phyloP scores from a whole-genome alignment of 2,113 vertebrate species.

The Henicopernis longicauda region DNA sequence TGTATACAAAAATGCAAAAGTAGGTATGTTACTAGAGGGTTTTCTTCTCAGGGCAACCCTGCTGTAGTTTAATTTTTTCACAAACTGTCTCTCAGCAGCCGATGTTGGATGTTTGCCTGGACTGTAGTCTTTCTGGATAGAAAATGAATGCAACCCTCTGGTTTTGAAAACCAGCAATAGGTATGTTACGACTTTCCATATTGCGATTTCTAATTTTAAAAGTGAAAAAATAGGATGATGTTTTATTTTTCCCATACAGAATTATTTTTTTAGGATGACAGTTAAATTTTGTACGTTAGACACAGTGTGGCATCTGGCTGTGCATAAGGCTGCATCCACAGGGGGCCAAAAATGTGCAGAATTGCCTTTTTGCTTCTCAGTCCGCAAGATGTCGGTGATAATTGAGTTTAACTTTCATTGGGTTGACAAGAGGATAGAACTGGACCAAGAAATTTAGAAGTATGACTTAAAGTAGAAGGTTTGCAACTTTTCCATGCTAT shows the following conservation, averaged over 20 bases:
- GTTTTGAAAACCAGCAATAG: background rate
- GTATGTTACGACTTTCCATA: background rate
- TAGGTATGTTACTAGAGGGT: background rate
- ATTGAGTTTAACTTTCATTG: background rate
- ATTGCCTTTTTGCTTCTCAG: background rate
- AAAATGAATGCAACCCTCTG: background rate
- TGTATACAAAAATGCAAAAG: background rate
- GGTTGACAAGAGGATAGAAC: background rate
- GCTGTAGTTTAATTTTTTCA: background rate
- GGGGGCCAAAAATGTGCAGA: slow-evolving; percentile 41
- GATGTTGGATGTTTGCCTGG: background rate
- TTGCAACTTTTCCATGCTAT: background rate
- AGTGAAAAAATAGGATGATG: background rate
- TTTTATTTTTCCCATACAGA: background rate
- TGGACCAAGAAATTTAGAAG: background rate
- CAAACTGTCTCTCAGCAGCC: background rate
- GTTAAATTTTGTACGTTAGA: background rate
- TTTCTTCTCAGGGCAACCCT: background rate
- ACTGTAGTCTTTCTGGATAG: background rate
- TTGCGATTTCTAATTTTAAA: background rate
- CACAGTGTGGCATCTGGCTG: background rate
- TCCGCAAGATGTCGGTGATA: background rate
- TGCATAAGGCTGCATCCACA: background rate
- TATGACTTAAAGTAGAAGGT: background rate
- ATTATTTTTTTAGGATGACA: background rate